A percentile compares a stretch with the other conserved stretches of the same genome.
These are phyloP conservation scores for Myotis lucifugus DNA, from an alignment of 2,113 vertebrate genomes.

Conservation along the genomic window DNA sequence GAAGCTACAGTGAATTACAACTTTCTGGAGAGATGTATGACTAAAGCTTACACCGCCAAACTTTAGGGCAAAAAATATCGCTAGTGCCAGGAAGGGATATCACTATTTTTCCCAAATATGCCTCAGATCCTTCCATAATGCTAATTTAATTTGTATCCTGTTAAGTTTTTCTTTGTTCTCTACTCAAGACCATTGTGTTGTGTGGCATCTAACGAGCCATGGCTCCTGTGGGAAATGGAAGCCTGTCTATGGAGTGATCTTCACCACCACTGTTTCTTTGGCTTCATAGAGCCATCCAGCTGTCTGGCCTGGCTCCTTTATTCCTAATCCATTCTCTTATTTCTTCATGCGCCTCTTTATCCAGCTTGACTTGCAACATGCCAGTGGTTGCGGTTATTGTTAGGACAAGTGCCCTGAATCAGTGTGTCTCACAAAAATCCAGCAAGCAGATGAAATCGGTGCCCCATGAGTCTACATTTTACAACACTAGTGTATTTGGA, in stretches of 20 bases:
- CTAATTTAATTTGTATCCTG: not conserved
- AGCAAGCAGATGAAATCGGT: not conserved
- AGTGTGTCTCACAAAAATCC: not conserved
- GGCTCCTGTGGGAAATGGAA: not conserved
- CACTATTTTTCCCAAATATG: not conserved
- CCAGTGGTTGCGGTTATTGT: not conserved
- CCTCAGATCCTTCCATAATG: not conserved
- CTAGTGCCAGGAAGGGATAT: not conserved
- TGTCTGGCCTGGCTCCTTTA: not conserved
- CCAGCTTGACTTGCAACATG: not conserved
- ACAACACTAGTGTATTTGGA: not conserved
- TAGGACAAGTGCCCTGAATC: not conserved
- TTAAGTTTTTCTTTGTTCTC: not conserved
- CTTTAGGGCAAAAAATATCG: not conserved
- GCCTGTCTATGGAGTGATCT: rapidly evolving
- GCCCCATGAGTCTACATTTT: rapidly evolving
- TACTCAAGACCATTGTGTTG: not conserved
- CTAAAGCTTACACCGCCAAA: not conserved
- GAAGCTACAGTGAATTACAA: slow-evolving; percentile 42
- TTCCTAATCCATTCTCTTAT: not conserved
- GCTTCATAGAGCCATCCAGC: not conserved
- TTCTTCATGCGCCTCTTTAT: not conserved
- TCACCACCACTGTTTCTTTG: not conserved
- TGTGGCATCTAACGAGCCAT: rapidly evolving
- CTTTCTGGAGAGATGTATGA: slow-evolving; percentile 5